Percentiles rank a stretch among this genome's conserved stretches.
phyloP scores from a whole-genome alignment of 1,140 invertebrate genomes.

The Elysia chlorotica region DNA sequence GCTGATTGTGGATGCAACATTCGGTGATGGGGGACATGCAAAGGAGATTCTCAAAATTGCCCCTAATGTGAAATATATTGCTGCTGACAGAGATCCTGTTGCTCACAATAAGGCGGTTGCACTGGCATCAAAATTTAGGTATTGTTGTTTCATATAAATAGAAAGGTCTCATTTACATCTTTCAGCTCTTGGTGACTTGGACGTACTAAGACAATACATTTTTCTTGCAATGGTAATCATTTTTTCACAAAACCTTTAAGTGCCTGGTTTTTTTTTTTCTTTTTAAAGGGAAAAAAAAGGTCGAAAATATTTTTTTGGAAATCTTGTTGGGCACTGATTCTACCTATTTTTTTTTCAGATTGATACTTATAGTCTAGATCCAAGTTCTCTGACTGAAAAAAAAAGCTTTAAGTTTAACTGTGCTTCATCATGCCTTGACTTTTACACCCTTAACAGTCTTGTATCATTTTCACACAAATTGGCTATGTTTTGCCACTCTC shows the following conservation, averaged over 20 bases:
- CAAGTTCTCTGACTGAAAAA: no score
- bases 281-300: no score
- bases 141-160: slow-evolving; percentile 48
- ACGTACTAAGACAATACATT: neutral
- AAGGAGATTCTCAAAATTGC: slow-evolving; percentile 67
- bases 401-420: no score
- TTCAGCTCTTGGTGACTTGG: neutral
- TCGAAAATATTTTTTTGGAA: no score
- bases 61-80: slow-evolving; percentile 71
- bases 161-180: neutral
- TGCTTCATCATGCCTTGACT: no score
- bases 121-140: slow-evolving; percentile 40
- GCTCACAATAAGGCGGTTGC: slow-evolving; percentile 72
- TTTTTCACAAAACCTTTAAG: neutral
- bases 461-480: no score
- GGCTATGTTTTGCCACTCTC: no score
- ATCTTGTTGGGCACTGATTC: no score
- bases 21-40: slow-evolving; percentile 90
- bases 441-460: no score
- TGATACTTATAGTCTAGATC: no score
- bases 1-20: slow-evolving; percentile 70
- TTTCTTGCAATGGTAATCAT: neutral
- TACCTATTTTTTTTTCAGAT: no score
- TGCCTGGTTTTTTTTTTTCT: neutral
- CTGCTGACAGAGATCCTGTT: slow-evolving; percentile 86